Evolutionary conservation across 2,888 invertebrate species (phyloP), one percentile per base, ranked within the genome.

Genomic region (Apotomis capreana): DNA sequence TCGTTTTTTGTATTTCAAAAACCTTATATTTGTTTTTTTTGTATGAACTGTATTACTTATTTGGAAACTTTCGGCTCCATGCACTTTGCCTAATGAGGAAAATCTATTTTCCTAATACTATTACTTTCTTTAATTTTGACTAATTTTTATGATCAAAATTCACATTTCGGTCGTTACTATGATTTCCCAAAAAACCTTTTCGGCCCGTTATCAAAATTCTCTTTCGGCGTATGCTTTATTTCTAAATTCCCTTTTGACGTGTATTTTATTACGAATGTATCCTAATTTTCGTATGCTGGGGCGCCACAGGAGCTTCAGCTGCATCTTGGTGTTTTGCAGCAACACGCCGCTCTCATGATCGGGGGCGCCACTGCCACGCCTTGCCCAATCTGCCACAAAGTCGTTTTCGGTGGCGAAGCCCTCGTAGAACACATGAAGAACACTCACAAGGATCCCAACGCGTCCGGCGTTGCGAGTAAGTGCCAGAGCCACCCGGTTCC

Each of bases 341-440:
- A 98, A 96, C 98, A 98, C 94, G 97, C 97, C 82, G 98, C 98
- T 85, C 95, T 98, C 87, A 96, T 97, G 94, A 96, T 96, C 87
- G 97, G 98, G 84, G 98, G 98, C 82, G 97, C 98, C 78, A 97
- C 97, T 85, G 97, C 98, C 79, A 97, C 97, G 75, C 97, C 97
- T 79, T 98, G 98, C 92, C 98, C 98, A 67, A 95, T 98, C 82
- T 98, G 98, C 94, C 98, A 98, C 94, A 98, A 98, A 94, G 96
- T 98, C 88, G 97, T 98, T 94, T 95, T 98, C 84, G 97, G 97
- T 80, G 97, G 97, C 78, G 98, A 98, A 92, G 97, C 97, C 71
- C 95, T 98, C 75, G 97, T 98, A 95, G 98, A 98, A 91, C 98
- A 98, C 90, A 98, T 98, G 98, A 98, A 98, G 93, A 97, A 97